Evolutionary conservation across 2,113 vertebrate genomes (phyloP).

Genomic region (Protobothrops mucrosquamatus): DNA sequence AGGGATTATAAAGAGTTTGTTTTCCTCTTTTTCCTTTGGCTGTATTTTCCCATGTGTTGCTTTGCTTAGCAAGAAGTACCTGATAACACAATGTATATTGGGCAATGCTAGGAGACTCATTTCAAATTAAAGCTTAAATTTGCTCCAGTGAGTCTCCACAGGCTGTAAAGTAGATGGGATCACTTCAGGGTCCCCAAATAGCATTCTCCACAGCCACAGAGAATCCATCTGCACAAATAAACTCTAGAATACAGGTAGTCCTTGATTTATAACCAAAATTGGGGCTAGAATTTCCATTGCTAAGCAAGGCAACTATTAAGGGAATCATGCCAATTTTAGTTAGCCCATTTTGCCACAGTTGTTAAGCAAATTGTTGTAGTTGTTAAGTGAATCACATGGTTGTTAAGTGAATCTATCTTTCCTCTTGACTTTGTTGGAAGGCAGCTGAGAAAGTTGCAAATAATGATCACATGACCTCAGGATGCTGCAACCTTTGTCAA

Average conservation of each 20-base stretch:
- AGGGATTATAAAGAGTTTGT: constrained; percentile 41
- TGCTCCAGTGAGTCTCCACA: not conserved
- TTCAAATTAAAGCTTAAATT: not conserved
- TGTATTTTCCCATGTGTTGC: not conserved
- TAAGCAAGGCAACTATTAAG: too few species aligned
- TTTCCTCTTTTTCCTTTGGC: constrained; percentile 35
- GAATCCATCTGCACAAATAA: not conserved
- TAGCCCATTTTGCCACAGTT: too few species aligned
- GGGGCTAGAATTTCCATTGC: too few species aligned
- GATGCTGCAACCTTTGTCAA: too few species aligned
- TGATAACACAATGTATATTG: not conserved
- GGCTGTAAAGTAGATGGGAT: not conserved
- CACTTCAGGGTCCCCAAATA: not conserved
- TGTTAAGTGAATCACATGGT: too few species aligned
- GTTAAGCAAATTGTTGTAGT: too few species aligned
- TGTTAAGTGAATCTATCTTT: too few species aligned
- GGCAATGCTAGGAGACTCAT: not conserved
- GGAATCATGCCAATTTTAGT: too few species aligned
- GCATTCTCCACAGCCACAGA: not conserved
- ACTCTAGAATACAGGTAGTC: not conserved
- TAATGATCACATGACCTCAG: too few species aligned
- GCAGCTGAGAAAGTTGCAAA: too few species aligned
- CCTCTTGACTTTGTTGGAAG: too few species aligned
- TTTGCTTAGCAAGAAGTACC: not conserved
- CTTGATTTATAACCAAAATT: too few species aligned